Evolutionary conservation across 2,888 invertebrate genomes (phyloP).

Genomic region (Metellina segmentata): DNA sequence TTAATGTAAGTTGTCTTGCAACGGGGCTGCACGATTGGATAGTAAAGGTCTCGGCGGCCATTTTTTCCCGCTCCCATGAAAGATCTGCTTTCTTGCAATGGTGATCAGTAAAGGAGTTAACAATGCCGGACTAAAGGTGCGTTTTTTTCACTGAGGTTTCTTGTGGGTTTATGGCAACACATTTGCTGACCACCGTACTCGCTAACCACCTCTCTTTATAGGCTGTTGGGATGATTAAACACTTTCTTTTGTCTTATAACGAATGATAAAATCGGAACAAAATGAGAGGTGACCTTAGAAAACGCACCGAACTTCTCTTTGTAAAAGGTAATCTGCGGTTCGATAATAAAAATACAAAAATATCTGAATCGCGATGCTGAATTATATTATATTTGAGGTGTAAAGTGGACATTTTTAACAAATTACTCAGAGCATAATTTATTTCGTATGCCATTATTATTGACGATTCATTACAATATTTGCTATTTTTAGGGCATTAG

Average conservation of each 20-base stretch:
- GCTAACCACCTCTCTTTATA: not conserved
- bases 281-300: too few relatives aligned
- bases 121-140: not conserved
- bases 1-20: conserved; percentile 40
- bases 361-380: too few relatives aligned
- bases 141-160: not conserved
- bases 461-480: too few relatives aligned
- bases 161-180: not conserved
- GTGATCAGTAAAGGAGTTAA: conserved; percentile 12
- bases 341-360: too few relatives aligned
- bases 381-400: too few relatives aligned
- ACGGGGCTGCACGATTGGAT: conserved; percentile 42
- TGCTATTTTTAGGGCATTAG: too few relatives aligned
- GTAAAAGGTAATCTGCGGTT: too few relatives aligned
- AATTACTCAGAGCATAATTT: too few relatives aligned
- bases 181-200: not conserved
- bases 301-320: too few relatives aligned
- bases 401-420: too few relatives aligned
- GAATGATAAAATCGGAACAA: not conserved
- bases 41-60: conserved; percentile 28
- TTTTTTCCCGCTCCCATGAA: conserved; percentile 1
- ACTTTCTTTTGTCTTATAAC: not conserved
- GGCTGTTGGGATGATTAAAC: not conserved
- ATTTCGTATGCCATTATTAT: too few relatives aligned
- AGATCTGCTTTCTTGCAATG: conserved; percentile 32